phyloP scores from a whole-genome alignment of 2,113 vertebrate genomes.

The Cyphomyrus plagiostoma region DNA sequence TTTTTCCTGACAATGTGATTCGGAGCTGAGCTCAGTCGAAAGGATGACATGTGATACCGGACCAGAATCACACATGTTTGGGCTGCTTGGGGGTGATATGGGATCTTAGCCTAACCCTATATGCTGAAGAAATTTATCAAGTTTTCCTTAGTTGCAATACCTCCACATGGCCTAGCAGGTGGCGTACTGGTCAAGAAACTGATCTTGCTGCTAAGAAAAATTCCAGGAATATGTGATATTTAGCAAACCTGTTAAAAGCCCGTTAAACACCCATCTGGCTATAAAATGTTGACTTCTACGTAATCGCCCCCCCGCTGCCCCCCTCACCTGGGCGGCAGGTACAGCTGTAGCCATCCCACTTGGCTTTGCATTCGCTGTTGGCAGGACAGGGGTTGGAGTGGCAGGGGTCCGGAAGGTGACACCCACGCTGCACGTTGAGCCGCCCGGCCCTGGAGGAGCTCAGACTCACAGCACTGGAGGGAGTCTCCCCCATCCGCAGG shows the following conservation, averaged over 20 bases:
- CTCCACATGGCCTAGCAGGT: neutral
- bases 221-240: neutral
- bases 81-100: neutral
- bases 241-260: neutral
- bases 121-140: neutral
- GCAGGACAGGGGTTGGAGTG: constrained; percentile 76
- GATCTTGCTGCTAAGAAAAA: neutral
- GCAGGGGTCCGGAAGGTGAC: constrained; percentile 76
- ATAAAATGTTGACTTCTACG: neutral
- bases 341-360: constrained; percentile 85
- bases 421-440: constrained; percentile 76
- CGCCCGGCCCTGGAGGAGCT: constrained; percentile 63
- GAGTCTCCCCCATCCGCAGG: constrained; percentile 63
- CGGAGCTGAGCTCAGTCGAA: neutral
- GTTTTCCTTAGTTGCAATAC: neutral
- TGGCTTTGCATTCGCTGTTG: constrained; percentile 79
- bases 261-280: neutral
- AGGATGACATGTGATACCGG: no score
- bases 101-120: neutral
- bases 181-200: neutral
- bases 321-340: constrained; percentile 74
- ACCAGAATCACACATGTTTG: no score
- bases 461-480: constrained; percentile 40
- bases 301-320: neutral
- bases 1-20: neutral